These are phyloP conservation scores for Stichopus chloronotus DNA, from an alignment of 35 echinoderm and acorn worm species.

Conservation along the genomic window DNA sequence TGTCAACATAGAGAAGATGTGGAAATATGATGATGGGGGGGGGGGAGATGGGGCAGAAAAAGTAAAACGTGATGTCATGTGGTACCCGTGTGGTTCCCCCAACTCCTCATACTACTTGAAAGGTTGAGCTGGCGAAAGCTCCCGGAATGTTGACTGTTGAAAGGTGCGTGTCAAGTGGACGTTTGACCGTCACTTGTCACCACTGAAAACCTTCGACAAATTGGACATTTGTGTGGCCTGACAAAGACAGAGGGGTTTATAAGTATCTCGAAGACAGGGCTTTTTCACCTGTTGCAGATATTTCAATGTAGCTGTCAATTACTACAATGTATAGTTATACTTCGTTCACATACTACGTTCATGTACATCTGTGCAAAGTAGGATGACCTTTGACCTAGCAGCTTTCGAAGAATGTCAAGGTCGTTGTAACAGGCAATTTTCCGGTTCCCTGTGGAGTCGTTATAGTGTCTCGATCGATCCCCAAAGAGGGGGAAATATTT, in stretches of 20 bases:
- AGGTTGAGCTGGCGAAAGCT: background rate
- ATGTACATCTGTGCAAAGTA: background rate
- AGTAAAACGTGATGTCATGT: too few species aligned
- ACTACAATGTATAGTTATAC: too few species aligned
- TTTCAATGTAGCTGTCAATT: background rate
- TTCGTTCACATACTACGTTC: too few species aligned
- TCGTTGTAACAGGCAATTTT: background rate
- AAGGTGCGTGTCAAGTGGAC: background rate
- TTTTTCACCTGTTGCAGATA: background rate
- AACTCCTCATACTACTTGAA: background rate
- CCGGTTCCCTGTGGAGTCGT: background rate
- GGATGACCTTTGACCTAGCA: background rate
- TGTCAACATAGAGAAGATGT: too few species aligned
- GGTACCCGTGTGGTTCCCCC: too few species aligned
- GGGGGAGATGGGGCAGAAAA: too few species aligned
- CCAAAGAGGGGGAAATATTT: background rate
- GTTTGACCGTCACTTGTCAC: background rate
- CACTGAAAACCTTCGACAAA: background rate
- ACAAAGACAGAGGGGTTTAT: background rate
- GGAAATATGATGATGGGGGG: too few species aligned
- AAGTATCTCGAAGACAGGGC: background rate
- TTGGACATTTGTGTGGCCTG: constrained; percentile 3
- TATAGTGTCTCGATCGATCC: background rate
- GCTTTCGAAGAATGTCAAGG: background rate
- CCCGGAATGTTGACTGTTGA: background rate